A percentile compares a stretch with the other conserved stretches of the same genome.
Evolutionary conservation across 2,113 vertebrate species (phyloP).

Genomic region (Nothocercus julius): DNA sequence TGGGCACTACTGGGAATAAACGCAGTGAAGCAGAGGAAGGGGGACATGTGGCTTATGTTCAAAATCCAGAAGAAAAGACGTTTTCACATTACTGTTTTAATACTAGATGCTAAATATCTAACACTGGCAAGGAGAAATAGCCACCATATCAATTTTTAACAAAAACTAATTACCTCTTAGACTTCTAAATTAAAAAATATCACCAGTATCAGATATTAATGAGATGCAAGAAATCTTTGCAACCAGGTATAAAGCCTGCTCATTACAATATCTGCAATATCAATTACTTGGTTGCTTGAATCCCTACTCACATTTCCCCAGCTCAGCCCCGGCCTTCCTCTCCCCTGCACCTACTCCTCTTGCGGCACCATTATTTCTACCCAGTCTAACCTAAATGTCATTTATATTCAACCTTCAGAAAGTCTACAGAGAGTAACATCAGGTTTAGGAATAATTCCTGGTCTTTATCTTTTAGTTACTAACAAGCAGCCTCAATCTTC

Average conservation of each 20-base stretch:
- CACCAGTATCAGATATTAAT: background rate
- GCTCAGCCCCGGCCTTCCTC: background rate
- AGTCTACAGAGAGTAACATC: background rate
- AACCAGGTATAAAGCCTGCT: background rate
- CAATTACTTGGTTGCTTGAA: background rate
- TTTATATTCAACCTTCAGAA: background rate
- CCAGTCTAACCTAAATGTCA: background rate
- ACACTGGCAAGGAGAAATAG: background rate
- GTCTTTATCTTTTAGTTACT: background rate
- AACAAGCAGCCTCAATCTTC: background rate
- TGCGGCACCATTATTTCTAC: rapidly evolving
- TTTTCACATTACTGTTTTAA: background rate
- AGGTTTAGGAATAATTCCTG: background rate
- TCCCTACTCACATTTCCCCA: background rate
- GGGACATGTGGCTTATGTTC: background rate
- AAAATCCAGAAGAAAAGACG: background rate
- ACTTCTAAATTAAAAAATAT: conserved; percentile 24
- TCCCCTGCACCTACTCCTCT: background rate
- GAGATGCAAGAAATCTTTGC: background rate
- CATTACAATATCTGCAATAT: background rate
- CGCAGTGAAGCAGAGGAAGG: background rate
- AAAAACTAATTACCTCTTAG: background rate
- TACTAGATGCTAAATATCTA: background rate
- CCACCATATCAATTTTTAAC: conserved; percentile 13
- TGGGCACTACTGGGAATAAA: background rate